Base-by-base conservation (phyloP, 2,113 vertebrate genomes). In the Corythornis vintsioides region DNA sequence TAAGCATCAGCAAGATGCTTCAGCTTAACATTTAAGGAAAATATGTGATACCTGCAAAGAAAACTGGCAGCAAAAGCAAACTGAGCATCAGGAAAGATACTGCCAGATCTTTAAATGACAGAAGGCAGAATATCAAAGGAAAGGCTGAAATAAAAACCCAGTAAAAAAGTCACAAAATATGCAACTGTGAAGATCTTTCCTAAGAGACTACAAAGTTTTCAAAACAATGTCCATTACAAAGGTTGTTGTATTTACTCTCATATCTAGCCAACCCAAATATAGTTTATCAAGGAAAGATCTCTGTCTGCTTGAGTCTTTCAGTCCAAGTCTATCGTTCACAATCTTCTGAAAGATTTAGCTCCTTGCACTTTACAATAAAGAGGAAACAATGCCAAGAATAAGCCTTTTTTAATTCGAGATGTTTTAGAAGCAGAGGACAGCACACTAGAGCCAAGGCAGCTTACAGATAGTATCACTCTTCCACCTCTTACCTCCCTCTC, bases 251-350 rank as follows among this genome's bases (percentile, higher is more conserved):
- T 83, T 50, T 83, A 83, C 38, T 67, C 38, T 76, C 59, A 65
- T 83, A 21, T 78, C 55, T 69, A 84, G 59, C 21, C 42, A 91
- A 33, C 24, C 82, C 60, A 93, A 89, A 88, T 89, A 89, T 20
- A 71, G 87, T 66, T 92, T 89, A 89, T 83, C 74, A 89, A 89
- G 55, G 31, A 83, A 28, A 24, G 7, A 95, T 91, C 81, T 91
- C 55, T 43, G 85, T 85, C 67, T 83, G 29, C 64, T 73, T 13
- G 5, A 88, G 55, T 55, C 21, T 70, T 82, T 86, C 83, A 77
- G 69, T 40, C 67, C 53, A 69, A 89, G 31, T 14, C 48, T 74
- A 56, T 76, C 85, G 33, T 67, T 76, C 72, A 74, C 35, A 85
- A 31, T 69, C 50, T 69, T 71, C 19, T 67, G 25, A 17, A 86